Base-by-base conservation (phyloP, 2,113 vertebrate genomes). In the Campylomormyrus tamandua region DNA sequence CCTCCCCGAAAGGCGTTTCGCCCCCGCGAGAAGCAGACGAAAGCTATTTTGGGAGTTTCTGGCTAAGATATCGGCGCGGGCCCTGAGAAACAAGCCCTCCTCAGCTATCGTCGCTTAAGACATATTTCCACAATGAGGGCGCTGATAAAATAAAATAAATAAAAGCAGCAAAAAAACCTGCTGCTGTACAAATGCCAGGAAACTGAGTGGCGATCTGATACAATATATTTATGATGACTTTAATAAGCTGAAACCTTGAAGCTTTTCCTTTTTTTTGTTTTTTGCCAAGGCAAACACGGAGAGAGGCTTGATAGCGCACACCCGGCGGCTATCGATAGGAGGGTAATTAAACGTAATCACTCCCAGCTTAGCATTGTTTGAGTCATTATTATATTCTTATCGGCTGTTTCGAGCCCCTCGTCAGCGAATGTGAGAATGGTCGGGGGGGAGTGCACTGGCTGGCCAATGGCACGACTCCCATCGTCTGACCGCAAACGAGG, bases 381-480 rank as follows among this genome's bases (percentile, higher is more conserved):
- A 94, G 94, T 95, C 94, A 94, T 93, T 94, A 95, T 94, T 95
- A 94, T 94, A 80, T 93, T 94, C 95, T 96, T 96, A 96, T 95
- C 96, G 0, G 92, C 91, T 92, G 94, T 93, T 94, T 93, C 84
- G 92, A 94, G 92, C 91, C 93, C 91, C 89, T 92, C 91, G 89
- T 83, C 92, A 93, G 93, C 90, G 92, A 95, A 94, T 93, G 91
- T 62, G 90, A 94, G 94, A 96, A 97, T 94, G 93, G 6, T 0
- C 89, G 89, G 90, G 58, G 85, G n/a, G 58, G 31, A 80, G 89
- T 17, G 35, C 70, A 92, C 90, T 87, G 90, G 90, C 91, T 90
- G 87, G 91, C 90, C 92, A 94, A 94, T 92, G 90, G 87, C 83
- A 58, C 42, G 90, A 90, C 91, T 92, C 91, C 91, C 74, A 91